phyloP scores from a whole-genome alignment of 2,113 vertebrate species.

The Bombycilla garrulus region DNA sequence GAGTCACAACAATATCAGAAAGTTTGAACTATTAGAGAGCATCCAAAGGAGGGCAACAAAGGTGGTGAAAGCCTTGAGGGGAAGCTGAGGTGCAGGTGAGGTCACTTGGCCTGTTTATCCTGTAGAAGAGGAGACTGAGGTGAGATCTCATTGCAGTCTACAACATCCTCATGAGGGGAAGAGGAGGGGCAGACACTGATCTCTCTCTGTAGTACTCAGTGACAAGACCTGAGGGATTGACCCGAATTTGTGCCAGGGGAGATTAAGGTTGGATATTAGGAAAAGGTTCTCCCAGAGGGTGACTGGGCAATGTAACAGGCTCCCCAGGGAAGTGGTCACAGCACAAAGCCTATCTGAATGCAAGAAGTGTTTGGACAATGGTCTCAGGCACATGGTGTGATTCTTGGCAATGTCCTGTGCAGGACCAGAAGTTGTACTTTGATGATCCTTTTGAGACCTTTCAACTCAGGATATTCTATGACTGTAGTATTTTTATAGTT shows the following conservation, averaged over 20 bases:
- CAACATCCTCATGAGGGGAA: neutral
- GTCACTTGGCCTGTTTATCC: accelerated
- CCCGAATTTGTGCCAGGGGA: accelerated
- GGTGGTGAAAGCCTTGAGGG: neutral
- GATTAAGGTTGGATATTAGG: neutral
- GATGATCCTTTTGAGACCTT: neutral
- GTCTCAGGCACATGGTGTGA: neutral
- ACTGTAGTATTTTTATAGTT: neutral
- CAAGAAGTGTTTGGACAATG: accelerated
- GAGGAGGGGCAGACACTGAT: neutral
- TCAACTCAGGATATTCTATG: neutral
- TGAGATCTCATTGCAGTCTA: too few species aligned
- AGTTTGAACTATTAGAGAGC: neutral
- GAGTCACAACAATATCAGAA: neutral
- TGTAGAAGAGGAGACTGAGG: neutral
- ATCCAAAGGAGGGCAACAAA: neutral
- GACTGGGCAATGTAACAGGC: neutral
- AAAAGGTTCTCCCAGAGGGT: neutral
- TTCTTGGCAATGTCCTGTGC: neutral
- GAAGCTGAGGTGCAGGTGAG: neutral
- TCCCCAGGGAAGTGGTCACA: neutral
- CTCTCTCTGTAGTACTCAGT: too few species aligned
- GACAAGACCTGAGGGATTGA: neutral
- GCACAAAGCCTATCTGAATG: neutral
- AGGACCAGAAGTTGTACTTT: neutral